Conservation (phyloP, 2,797 vertebrate genomes). For the Squalus acanthias region DNA sequence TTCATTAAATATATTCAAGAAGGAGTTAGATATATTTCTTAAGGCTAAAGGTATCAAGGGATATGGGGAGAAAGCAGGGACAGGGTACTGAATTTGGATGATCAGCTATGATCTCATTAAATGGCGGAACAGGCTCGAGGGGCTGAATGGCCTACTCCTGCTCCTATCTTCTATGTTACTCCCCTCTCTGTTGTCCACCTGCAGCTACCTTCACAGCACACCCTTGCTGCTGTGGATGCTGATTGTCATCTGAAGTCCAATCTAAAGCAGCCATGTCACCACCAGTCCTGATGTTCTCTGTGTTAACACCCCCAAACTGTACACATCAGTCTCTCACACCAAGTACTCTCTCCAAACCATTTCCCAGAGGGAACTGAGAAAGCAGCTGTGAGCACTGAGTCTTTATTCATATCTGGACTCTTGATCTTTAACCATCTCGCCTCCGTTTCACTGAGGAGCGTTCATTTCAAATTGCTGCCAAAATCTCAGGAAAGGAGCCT, state of each 20-base stretch:
- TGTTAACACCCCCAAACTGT: background rate
- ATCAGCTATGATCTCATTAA: no score
- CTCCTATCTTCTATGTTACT: no score
- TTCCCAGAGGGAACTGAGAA: background rate
- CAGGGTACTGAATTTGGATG: no score
- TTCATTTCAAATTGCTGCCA: background rate
- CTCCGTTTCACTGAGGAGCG: background rate
- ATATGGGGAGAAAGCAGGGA: no score
- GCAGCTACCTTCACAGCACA: background rate
- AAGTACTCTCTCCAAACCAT: background rate
- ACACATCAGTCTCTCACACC: background rate
- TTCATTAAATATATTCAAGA: no score
- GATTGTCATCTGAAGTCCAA: background rate
- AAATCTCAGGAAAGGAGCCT: background rate
- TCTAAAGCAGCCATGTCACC: background rate
- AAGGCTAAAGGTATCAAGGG: no score
- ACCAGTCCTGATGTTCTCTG: background rate
- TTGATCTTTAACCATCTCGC: background rate
- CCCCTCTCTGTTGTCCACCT: background rate
- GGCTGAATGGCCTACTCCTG: no score
- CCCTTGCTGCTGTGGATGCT: background rate
- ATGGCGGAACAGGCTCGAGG: no score
- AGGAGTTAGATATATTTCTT: no score
- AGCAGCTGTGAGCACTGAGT: background rate
- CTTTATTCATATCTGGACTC: background rate